Evolutionary conservation across 2,888 invertebrate genomes (phyloP).

Genomic region (Rhimphoctona megacephalus): DNA sequence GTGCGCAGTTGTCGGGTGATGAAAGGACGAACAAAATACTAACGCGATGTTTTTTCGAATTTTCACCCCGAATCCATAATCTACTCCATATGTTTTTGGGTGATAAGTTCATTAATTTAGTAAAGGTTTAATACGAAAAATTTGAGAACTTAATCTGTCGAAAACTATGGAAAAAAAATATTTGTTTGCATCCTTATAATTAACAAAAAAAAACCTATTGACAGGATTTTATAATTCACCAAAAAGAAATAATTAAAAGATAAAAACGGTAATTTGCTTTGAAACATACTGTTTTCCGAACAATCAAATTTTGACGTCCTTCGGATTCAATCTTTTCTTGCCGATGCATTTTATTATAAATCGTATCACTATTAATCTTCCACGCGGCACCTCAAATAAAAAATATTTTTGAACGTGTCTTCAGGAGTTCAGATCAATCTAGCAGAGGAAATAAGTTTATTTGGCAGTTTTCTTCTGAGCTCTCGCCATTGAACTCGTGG

Average conservation of each 20-base stretch:
- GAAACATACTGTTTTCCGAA: background rate
- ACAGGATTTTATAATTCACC: background rate
- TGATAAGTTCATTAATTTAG: background rate
- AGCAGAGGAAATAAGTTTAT: constrained; percentile 69
- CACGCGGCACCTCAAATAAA: background rate
- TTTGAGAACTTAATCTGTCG: background rate
- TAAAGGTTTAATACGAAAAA: background rate
- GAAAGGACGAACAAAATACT: background rate
- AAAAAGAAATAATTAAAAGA: background rate
- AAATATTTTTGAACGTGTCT: constrained; percentile 67
- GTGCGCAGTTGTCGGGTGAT: background rate
- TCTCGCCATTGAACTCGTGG: constrained; percentile 72
- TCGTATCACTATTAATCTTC: too few relatives aligned
- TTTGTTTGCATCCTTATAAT: background rate
- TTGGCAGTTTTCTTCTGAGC: constrained; percentile 49
- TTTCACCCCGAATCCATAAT: background rate
- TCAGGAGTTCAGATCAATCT: constrained; percentile 80
- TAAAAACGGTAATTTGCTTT: background rate
- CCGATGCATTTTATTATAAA: background rate
- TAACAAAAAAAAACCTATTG: background rate
- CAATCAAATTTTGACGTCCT: background rate
- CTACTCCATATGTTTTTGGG: background rate
- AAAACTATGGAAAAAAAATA: background rate
- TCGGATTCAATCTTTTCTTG: background rate
- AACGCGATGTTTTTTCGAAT: background rate